phyloP scores from a whole-genome alignment of 2,113 vertebrate genomes.

The Oreochromis aureus region DNA sequence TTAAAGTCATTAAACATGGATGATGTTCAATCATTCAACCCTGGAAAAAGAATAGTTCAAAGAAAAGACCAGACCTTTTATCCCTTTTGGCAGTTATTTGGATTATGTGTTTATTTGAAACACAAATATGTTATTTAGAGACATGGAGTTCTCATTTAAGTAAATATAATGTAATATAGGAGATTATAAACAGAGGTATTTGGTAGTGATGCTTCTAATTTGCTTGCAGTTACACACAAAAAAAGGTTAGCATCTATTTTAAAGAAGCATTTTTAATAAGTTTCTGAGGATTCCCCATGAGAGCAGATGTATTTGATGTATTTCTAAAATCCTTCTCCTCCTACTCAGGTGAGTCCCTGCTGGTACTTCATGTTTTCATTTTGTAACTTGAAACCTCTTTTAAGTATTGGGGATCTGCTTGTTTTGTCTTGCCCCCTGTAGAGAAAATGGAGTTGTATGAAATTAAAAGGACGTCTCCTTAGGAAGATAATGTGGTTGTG shows the following conservation, averaged over 20 bases:
- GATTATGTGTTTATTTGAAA: neutral
- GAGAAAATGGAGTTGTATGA: slow-evolving; percentile 16
- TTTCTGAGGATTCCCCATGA: neutral
- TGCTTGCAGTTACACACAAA: neutral
- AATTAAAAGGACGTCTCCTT: slow-evolving; percentile 23
- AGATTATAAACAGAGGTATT: neutral
- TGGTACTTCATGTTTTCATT: neutral
- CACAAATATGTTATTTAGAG: neutral
- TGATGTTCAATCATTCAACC: neutral
- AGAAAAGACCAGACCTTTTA: neutral
- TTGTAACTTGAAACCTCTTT: neutral
- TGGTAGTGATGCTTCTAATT: neutral
- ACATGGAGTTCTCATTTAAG: neutral
- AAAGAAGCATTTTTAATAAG: neutral
- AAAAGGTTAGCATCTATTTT: neutral
- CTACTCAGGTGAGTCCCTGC: neutral
- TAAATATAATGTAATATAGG: neutral
- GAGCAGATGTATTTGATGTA: neutral
- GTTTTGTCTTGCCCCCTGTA: neutral
- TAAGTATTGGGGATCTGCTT: neutral
- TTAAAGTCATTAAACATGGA: neutral
- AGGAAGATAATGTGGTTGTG: neutral
- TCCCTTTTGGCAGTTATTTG: neutral
- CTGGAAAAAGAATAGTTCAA: neutral
- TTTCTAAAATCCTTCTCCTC: neutral